phyloP scores from a whole-genome alignment of 2,888 invertebrate genomes.

The Chloromyia formosa region DNA sequence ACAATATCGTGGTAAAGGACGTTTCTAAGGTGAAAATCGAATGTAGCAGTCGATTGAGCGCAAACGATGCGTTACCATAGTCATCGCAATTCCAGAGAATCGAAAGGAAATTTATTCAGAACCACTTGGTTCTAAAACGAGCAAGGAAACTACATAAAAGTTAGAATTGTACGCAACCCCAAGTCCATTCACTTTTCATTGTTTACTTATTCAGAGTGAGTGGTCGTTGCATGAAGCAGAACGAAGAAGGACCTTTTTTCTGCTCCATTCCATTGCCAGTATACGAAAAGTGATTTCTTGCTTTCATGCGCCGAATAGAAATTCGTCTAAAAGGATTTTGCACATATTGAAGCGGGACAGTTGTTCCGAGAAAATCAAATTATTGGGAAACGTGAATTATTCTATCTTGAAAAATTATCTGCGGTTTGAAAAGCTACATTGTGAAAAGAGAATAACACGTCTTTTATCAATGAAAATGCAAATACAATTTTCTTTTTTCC shows the following conservation, averaged over 20 bases:
- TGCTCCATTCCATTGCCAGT: background rate
- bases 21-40: constrained; percentile 46
- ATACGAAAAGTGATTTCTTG: background rate
- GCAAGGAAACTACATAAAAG: too few species aligned
- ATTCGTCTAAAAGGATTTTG: constrained; percentile 26
- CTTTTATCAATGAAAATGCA: too few species aligned
- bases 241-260: constrained; percentile 23
- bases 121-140: too few species aligned
- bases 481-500: too few species aligned
- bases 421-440: background rate
- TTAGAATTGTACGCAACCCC: too few species aligned
- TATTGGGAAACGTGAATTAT: constrained; percentile 17
- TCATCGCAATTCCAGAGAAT: constrained; percentile 28
- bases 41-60: constrained; percentile 47
- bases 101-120: background rate
- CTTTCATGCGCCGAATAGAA: constrained; percentile 1
- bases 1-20: background rate
- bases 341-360: constrained; percentile 9
- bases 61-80: constrained; percentile 46
- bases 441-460: too few species aligned
- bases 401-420: constrained; percentile 15
- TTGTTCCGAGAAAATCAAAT: constrained; percentile 5
- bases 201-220: constrained; percentile 38
- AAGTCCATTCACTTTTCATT: background rate
- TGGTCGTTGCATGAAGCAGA: constrained; percentile 24